phyloP scores from a whole-genome alignment of 2,113 vertebrate genomes.

The Rana temporaria region DNA sequence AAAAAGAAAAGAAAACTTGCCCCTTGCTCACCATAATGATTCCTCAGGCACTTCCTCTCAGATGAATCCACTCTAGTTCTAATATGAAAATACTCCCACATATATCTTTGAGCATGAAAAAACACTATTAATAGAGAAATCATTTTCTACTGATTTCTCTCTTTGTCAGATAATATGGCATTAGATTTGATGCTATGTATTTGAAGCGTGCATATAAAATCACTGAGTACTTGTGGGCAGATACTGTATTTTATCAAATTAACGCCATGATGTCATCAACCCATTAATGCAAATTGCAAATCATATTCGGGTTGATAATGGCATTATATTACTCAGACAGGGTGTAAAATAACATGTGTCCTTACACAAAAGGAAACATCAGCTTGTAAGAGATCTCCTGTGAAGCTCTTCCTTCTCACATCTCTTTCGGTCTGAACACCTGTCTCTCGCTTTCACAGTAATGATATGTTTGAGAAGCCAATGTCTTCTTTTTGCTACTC shows the following conservation, averaged over 20 bases:
- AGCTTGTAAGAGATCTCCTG: constrained; percentile 9
- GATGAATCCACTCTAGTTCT: too few species aligned
- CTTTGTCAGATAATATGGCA: not conserved
- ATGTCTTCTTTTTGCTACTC: constrained; percentile 2
- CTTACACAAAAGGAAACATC: constrained; percentile 31
- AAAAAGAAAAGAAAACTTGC: too few species aligned
- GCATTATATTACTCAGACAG: constrained; percentile 35
- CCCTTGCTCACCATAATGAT: too few species aligned
- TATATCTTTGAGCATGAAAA: too few species aligned
- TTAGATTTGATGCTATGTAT: not conserved
- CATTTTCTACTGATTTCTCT: not conserved
- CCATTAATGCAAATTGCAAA: constrained; percentile 47
- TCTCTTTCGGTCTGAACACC: constrained; percentile 15
- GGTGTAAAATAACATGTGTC: constrained; percentile 27
- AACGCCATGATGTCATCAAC: constrained; percentile 27
- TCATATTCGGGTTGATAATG: constrained; percentile 39
- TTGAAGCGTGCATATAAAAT: constrained; percentile 5
- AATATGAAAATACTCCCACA: too few species aligned
- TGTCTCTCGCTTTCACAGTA: constrained; percentile 21
- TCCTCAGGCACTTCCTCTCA: too few species aligned
- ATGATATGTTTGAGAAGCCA: constrained; percentile 27
- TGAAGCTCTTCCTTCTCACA: constrained; percentile 28
- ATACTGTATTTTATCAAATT: constrained; percentile 19
- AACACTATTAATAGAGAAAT: too few species aligned
- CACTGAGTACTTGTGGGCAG: not conserved